phyloP scores from a whole-genome alignment of 1,140 invertebrate genomes.

The Polypedilum pembai region DNA sequence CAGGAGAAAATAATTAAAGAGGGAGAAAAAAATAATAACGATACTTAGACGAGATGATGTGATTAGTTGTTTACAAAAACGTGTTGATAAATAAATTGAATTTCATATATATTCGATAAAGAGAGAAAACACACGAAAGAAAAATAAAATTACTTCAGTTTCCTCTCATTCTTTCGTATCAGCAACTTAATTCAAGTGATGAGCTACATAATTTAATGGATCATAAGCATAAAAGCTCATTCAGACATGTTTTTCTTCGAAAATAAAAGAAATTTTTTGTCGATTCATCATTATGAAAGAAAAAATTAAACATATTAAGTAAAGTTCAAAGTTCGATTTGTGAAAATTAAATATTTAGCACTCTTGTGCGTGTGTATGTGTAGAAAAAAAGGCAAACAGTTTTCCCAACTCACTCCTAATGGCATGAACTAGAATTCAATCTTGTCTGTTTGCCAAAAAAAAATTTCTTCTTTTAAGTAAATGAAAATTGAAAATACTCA shows the following conservation, averaged over 20 bases:
- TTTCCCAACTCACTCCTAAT: too few relatives aligned
- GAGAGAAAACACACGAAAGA: not conserved
- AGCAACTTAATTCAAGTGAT: conserved; percentile 6
- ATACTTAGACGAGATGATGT: not conserved
- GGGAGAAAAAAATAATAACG: not conserved
- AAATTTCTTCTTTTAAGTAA: too few relatives aligned
- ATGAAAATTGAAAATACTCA: too few relatives aligned
- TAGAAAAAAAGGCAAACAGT: too few relatives aligned
- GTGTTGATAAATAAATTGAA: not conserved
- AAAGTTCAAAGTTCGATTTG: not conserved
- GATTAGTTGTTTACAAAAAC: not conserved
- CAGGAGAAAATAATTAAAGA: not conserved
- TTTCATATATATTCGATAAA: not conserved
- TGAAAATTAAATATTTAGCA: not conserved
- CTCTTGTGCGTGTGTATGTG: not conserved
- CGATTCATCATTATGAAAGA: not conserved
- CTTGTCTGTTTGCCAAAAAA: too few relatives aligned
- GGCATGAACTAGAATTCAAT: too few relatives aligned
- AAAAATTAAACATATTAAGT: not conserved
- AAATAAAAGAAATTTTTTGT: too few relatives aligned
- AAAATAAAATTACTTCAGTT: not conserved
- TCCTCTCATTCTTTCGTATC: not conserved
- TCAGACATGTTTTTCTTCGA: not conserved
- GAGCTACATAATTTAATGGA: not conserved
- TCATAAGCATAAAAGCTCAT: not conserved